Percentiles rank a stretch among this genome's conserved stretches.
Conservation (phyloP, 2,797 vertebrate species). For the Falco biarmicus region DNA sequence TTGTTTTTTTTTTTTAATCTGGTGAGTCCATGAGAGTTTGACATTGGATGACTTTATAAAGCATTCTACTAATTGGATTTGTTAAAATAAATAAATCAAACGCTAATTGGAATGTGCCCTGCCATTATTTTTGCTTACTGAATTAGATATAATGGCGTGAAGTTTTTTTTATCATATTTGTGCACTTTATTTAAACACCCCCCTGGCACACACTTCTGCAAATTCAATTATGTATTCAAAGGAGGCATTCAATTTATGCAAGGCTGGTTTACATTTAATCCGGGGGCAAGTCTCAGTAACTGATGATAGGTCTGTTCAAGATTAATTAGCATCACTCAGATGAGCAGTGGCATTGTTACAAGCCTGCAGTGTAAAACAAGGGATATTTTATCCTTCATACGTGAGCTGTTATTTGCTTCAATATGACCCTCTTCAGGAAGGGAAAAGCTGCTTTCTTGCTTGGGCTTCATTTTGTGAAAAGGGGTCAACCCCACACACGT, state of each 20-base stretch:
- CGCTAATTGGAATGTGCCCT: constrained; percentile 80
- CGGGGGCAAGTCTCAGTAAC: constrained; percentile 71
- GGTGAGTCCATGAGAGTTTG: constrained; percentile 71
- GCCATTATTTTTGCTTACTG: constrained; percentile 85
- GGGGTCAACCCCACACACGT: neutral
- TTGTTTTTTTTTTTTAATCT: constrained; percentile 39
- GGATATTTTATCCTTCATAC: constrained; percentile 39
- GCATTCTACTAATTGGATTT: constrained; percentile 82
- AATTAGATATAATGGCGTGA: constrained; percentile 80
- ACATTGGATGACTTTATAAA: constrained; percentile 85
- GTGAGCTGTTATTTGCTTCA: constrained; percentile 22
- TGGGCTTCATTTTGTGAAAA: neutral
- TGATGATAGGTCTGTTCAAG: constrained; percentile 70
- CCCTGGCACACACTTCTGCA: constrained; percentile 77
- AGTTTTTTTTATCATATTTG: constrained; percentile 84
- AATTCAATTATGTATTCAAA: constrained; percentile 84
- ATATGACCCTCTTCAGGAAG: constrained; percentile 21
- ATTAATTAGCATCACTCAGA: constrained; percentile 78
- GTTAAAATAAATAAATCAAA: constrained; percentile 86
- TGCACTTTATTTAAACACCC: constrained; percentile 84
- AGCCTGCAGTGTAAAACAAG: constrained; percentile 35
- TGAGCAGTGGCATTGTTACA: constrained; percentile 63
- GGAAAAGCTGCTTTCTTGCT: neutral
- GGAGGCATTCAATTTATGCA: constrained; percentile 79
- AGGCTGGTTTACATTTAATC: constrained; percentile 81